phyloP scores from a whole-genome alignment of 2,113 vertebrate species.

The Oreochromis tanganicae region DNA sequence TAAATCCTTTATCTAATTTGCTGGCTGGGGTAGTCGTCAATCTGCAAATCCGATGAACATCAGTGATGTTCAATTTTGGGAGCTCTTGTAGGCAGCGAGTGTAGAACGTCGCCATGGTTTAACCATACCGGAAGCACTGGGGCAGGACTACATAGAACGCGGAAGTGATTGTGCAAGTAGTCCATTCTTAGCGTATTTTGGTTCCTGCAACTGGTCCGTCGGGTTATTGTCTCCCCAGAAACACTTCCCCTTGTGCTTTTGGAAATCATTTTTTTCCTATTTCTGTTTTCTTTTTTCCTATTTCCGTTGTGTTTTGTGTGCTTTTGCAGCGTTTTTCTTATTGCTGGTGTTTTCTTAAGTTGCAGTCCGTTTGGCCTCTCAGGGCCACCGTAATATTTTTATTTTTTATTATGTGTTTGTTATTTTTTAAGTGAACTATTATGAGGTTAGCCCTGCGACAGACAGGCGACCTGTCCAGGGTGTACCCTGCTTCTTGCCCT shows the following conservation, averaged over 20 bases:
- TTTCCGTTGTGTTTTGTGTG: fast-evolving
- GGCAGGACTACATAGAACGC: too few relatives aligned
- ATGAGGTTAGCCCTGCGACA: background rate
- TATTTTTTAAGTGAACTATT: background rate
- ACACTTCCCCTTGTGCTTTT: background rate
- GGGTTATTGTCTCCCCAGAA: background rate
- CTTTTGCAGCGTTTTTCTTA: fast-evolving
- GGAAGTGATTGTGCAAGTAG: too few relatives aligned
- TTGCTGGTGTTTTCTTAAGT: background rate
- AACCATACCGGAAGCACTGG: too few relatives aligned
- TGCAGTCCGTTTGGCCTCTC: background rate
- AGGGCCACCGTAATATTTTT: background rate
- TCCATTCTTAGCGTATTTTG: background rate
- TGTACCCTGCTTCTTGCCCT: background rate
- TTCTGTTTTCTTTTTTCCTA: background rate
- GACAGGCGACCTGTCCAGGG: background rate
- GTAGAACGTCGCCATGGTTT: too few relatives aligned
- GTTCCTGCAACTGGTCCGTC: background rate
- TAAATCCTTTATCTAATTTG: too few relatives aligned
- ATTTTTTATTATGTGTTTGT: background rate
- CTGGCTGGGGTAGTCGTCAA: too few relatives aligned
- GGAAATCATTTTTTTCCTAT: background rate
- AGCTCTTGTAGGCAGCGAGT: too few relatives aligned
- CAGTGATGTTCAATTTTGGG: too few relatives aligned
- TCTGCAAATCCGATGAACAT: too few relatives aligned